phyloP scores from a whole-genome alignment of 2,888 invertebrate genomes.

The Caenorhabditis macrosperma region DNA sequence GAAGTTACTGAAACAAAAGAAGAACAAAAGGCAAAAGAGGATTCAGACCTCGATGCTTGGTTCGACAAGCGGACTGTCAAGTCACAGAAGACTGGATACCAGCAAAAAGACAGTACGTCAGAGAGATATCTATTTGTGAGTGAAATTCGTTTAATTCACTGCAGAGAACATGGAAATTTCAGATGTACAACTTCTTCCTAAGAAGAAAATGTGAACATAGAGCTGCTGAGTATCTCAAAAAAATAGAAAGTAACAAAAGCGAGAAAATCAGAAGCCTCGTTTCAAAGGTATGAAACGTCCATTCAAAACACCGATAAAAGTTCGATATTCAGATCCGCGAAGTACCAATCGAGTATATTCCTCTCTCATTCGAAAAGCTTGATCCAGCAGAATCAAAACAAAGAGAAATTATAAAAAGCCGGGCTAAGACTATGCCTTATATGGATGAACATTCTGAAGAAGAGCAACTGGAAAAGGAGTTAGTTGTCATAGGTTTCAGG shows the following conservation, averaged over 20 bases:
- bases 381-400: background rate
- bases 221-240: conserved; percentile 15
- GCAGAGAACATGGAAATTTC: background rate
- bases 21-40: background rate
- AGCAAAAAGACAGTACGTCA: background rate
- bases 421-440: conserved; percentile 1
- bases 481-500: too few species aligned
- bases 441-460: too few species aligned
- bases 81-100: background rate
- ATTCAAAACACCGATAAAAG: background rate
- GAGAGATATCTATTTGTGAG: conserved; percentile 16
- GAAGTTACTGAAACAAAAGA: background rate
- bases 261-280: conserved; percentile 13
- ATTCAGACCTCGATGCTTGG: conserved; percentile 8
- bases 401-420: conserved; percentile 7
- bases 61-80: background rate
- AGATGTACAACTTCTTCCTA: conserved; percentile 41
- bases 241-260: conserved; percentile 23
- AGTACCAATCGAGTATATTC: background rate
- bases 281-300: conserved; percentile 15
- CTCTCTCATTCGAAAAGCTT: conserved; percentile 12
- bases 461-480: too few species aligned
- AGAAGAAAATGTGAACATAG: conserved; percentile 8
- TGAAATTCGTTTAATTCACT: background rate
- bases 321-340: conserved; percentile 19